phyloP scores from a whole-genome alignment of 2,888 invertebrate species.

The Endotricha flammealis region DNA sequence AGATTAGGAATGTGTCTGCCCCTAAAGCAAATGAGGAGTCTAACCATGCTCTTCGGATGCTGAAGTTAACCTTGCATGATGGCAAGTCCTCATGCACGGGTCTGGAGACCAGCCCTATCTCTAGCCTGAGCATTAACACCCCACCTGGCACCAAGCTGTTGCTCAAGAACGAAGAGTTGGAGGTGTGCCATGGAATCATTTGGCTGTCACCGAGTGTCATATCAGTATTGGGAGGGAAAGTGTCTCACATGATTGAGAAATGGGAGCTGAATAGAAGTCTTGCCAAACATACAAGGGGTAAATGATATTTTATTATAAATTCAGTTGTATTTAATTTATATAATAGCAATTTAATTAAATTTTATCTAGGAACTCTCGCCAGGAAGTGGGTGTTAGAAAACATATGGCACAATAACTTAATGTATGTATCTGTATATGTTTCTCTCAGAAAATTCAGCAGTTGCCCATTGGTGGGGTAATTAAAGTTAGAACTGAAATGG shows the following conservation, averaged over 20 bases:
- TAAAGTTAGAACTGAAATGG: too few species aligned
- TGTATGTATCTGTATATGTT: too few species aligned
- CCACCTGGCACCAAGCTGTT: slow-evolving; percentile 93
- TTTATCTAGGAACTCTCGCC: too few species aligned
- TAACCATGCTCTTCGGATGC: slow-evolving; percentile 87
- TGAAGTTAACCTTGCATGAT: slow-evolving; percentile 91
- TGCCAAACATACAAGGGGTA: slow-evolving; percentile 80
- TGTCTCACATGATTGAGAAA: slow-evolving; percentile 89
- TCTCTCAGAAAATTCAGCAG: too few species aligned
- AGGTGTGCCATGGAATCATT: slow-evolving; percentile 84
- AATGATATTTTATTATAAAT: slow-evolving; percentile 43
- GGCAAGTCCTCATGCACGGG: slow-evolving; percentile 88
- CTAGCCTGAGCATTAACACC: slow-evolving; percentile 86
- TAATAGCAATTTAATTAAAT: background rate
- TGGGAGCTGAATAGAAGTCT: slow-evolving; percentile 88
- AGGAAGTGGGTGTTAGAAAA: too few species aligned
- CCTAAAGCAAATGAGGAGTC: slow-evolving; percentile 95
- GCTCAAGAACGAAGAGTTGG: slow-evolving; percentile 60
- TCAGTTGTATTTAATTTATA: background rate
- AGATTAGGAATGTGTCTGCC: slow-evolving; percentile 91
- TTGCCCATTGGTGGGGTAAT: too few species aligned
- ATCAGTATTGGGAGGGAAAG: slow-evolving; percentile 89
- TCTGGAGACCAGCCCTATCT: slow-evolving; percentile 85
- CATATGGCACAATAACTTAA: too few species aligned
- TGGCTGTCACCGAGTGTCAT: slow-evolving; percentile 83